Conservation (phyloP, 2,797 vertebrate genomes). For the Bryconaethiops microstoma region DNA sequence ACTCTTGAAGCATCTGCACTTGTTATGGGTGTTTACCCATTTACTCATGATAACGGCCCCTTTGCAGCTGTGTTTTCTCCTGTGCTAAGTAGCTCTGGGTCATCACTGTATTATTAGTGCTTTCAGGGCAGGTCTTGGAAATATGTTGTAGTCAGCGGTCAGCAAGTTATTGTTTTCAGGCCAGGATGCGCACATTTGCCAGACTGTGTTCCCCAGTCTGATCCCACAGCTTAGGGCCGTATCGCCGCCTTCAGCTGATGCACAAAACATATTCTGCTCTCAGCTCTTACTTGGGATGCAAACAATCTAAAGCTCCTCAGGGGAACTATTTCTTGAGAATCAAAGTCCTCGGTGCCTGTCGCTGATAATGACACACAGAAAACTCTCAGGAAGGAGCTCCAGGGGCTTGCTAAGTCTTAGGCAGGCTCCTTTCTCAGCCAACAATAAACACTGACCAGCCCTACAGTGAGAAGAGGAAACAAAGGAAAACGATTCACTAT, state of each 20-base stretch:
- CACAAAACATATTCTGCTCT: constrained; percentile 59
- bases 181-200: constrained; percentile 38
- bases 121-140: constrained; percentile 4
- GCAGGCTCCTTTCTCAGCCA: constrained; percentile 26
- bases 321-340: constrained; percentile 56
- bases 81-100: not conserved
- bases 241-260: constrained; percentile 45
- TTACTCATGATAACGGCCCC: too few relatives aligned
- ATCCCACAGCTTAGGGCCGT: constrained; percentile 34
- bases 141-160: constrained; percentile 17
- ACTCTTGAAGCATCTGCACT: too few relatives aligned
- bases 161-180: constrained; percentile 29
- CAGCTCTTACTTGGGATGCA: constrained; percentile 53
- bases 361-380: constrained; percentile 40
- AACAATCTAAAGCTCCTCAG: constrained; percentile 49
- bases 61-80: not conserved
- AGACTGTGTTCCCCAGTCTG: constrained; percentile 17
- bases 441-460: constrained; percentile 14
- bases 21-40: too few relatives aligned
- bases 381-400: constrained; percentile 43
- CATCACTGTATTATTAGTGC: not conserved
- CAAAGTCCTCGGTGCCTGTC: constrained; percentile 45
- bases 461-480: not conserved
- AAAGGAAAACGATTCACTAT: not conserved
- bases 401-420: constrained; percentile 14